Conservation (phyloP, 1,140 invertebrate genomes). For the Anagrus nilaparvatae region DNA sequence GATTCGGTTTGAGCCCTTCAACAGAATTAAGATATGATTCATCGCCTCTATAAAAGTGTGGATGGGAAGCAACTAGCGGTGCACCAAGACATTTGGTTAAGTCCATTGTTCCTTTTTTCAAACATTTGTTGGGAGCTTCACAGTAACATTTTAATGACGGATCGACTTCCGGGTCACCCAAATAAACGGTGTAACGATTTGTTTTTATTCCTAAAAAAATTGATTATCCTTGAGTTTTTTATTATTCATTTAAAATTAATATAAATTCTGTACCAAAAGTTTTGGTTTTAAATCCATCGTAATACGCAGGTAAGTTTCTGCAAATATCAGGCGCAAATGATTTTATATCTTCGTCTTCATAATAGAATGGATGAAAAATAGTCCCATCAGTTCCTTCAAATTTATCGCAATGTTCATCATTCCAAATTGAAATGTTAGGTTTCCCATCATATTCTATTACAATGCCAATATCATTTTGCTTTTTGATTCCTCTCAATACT, state of each 20-base stretch:
- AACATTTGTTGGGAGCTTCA: constrained; percentile 51
- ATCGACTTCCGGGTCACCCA: constrained; percentile 59
- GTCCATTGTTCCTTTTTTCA: constrained; percentile 63
- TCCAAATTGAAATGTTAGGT: constrained; percentile 46
- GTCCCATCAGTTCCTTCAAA: constrained; percentile 60
- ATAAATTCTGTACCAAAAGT: constrained; percentile 14
- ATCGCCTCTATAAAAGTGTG: constrained; percentile 72
- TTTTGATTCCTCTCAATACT: constrained; percentile 42
- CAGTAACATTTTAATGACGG: constrained; percentile 66
- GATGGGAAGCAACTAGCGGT: constrained; percentile 62
- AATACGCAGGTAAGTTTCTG: constrained; percentile 34
- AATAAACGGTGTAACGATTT: constrained; percentile 53
- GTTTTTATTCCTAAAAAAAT: constrained; percentile 50
- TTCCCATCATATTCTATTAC: constrained; percentile 51
- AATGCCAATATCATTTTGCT: constrained; percentile 52
- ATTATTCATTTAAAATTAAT: neutral
- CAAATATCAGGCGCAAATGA: constrained; percentile 54
- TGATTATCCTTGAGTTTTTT: too few relatives aligned
- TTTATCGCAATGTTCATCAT: constrained; percentile 48
- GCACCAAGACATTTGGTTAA: constrained; percentile 54
- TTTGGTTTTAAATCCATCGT: constrained; percentile 19
- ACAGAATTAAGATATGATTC: constrained; percentile 53
- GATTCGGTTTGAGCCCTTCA: constrained; percentile 59
- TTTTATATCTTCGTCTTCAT: constrained; percentile 45
- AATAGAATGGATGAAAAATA: constrained; percentile 57